A percentile compares a stretch with the other conserved stretches of the same genome.
phyloP scores from a whole-genome alignment of 2,113 vertebrate species.

The Ochotona curzoniae region DNA sequence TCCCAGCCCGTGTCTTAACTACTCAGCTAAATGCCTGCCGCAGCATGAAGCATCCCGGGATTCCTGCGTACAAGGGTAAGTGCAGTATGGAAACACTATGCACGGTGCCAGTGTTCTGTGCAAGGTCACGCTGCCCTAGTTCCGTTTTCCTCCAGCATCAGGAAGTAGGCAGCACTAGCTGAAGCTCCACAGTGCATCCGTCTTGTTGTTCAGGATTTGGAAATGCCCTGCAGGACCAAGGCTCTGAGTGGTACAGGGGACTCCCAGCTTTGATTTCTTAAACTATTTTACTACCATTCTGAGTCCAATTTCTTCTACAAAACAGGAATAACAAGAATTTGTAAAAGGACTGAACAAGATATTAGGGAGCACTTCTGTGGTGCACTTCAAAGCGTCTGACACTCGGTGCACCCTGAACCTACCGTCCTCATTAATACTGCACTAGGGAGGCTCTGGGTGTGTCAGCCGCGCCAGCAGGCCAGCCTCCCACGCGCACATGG shows the following conservation, averaged over 20 bases:
- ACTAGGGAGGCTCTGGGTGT: conserved; percentile 9
- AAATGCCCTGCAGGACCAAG: neutral
- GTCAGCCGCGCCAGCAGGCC: neutral
- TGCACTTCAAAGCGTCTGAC: neutral
- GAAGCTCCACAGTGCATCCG: neutral
- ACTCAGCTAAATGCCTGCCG: too few relatives aligned
- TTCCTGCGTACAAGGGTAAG: too few relatives aligned
- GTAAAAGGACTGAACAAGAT: neutral
- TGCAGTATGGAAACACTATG: too few relatives aligned
- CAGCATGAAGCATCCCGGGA: too few relatives aligned
- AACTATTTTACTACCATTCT: neutral
- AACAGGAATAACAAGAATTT: neutral
- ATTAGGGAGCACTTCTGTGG: neutral
- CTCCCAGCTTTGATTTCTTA: neutral
- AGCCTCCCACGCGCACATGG: neutral
- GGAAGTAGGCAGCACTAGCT: too few relatives aligned
- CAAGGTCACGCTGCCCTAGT: too few relatives aligned
- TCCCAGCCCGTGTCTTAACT: too few relatives aligned
- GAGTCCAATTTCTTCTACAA: neutral
- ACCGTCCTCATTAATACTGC: neutral
- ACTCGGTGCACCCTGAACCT: neutral
- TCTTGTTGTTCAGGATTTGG: neutral
- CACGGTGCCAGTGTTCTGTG: too few relatives aligned
- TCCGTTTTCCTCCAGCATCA: too few relatives aligned
- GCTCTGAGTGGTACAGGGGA: too few relatives aligned